These are phyloP conservation scores for Oceanodroma leucorhoa DNA, from an alignment of 2,797 vertebrate species.

Conservation along the genomic window DNA sequence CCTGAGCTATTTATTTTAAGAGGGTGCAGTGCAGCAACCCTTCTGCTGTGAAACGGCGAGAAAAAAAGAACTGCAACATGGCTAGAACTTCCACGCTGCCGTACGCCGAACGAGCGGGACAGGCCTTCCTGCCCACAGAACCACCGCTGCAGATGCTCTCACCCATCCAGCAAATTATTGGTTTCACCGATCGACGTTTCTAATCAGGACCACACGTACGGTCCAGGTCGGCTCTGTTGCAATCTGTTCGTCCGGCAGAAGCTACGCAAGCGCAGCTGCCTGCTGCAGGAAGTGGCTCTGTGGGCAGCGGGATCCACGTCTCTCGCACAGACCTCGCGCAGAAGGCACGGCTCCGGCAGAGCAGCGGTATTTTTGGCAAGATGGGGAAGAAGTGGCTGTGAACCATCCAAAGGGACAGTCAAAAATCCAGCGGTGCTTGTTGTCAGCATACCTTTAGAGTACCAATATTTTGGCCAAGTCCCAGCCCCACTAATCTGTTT, in stretches of 20 bases:
- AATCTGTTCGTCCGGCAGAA: background rate
- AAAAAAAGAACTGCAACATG: background rate
- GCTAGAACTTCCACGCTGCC: background rate
- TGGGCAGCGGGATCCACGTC: background rate
- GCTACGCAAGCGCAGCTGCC: fast-evolving
- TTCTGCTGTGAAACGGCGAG: background rate
- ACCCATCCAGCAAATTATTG: background rate
- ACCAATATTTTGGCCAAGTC: background rate
- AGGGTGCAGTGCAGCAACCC: background rate
- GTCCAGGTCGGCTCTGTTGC: background rate
- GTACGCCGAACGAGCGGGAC: fast-evolving
- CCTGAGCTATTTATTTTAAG: background rate
- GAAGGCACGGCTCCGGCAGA: background rate
- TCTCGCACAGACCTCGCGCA: fast-evolving
- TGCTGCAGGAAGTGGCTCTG: slow-evolving; percentile 23
- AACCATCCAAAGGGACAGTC: background rate
- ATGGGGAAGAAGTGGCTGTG: background rate
- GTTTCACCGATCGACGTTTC: fast-evolving
- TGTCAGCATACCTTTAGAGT: background rate
- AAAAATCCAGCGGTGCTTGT: background rate
- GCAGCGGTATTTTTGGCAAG: background rate
- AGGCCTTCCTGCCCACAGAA: background rate
- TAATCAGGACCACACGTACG: fast-evolving
- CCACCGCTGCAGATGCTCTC: background rate
- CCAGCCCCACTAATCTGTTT: background rate